phyloP scores from a whole-genome alignment of 2,797 vertebrate genomes.

The Chelidonichthys spinosus region DNA sequence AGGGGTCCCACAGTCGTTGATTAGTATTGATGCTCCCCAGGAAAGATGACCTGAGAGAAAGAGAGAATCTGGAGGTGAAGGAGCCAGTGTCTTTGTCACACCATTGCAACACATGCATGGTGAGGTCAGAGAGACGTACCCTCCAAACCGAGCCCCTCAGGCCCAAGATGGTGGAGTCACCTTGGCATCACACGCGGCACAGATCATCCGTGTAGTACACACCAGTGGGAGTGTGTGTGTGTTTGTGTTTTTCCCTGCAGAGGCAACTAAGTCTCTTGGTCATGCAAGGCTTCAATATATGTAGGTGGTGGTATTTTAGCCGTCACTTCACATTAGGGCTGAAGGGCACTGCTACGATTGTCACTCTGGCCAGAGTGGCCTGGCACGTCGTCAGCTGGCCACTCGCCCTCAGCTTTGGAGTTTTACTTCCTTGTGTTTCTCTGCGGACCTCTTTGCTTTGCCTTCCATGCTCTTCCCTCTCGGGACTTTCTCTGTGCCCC shows the following conservation, averaged over 20 bases:
- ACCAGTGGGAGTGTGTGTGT: constrained; percentile 8
- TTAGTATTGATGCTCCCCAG: constrained; percentile 34
- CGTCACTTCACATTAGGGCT: constrained; percentile 65
- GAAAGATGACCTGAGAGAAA: constrained; percentile 15
- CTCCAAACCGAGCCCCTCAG: constrained; percentile 38
- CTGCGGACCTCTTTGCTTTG: constrained; percentile 7
- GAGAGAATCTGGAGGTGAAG: not conserved
- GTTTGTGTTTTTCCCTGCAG: constrained; percentile 18
- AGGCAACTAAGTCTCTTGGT: constrained; percentile 45
- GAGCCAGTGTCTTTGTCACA: constrained; percentile 44
- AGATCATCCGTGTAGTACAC: constrained; percentile 34
- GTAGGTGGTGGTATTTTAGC: constrained; percentile 65
- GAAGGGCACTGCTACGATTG: constrained; percentile 37
- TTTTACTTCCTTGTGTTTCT: constrained; percentile 20
- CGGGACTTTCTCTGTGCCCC: constrained; percentile 4
- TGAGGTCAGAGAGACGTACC: constrained; percentile 56
- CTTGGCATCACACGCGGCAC: constrained; percentile 31
- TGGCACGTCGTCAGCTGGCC: constrained; percentile 52
- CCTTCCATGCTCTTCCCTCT: constrained; percentile 16
- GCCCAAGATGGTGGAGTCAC: constrained; percentile 35
- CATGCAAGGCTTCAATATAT: constrained; percentile 37
- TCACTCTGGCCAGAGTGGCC: constrained; percentile 37
- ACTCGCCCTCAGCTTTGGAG: constrained; percentile 35
- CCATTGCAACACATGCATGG: constrained; percentile 21
- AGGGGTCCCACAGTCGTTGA: constrained; percentile 23